Conservation (phyloP, 2,113 vertebrate species). For the Pycnonotus jocosus region DNA sequence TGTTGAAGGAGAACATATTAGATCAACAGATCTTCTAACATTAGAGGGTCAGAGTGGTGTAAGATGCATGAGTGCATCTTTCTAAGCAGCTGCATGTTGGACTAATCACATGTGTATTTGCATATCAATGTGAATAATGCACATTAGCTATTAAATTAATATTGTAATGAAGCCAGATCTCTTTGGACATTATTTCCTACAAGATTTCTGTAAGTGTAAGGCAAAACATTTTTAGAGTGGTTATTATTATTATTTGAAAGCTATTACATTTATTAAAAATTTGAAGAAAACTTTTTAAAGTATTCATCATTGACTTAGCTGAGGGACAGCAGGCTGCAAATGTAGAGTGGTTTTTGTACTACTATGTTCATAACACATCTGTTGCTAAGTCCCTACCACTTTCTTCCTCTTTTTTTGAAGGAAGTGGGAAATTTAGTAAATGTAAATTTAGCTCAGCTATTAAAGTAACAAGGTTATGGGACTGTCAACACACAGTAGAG, state of each 20-base stretch:
- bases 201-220: neutral
- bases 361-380: neutral
- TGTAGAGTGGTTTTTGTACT: neutral
- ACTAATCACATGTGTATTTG: neutral
- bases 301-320: neutral
- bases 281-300: neutral
- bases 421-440: neutral
- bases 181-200: neutral
- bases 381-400: neutral
- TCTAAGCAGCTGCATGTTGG: neutral
- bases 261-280: neutral
- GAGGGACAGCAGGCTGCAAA: neutral
- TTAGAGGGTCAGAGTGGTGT: neutral
- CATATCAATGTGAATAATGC: neutral
- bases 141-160: slow-evolving; percentile 11
- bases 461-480: neutral
- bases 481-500: neutral
- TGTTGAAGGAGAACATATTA: neutral
- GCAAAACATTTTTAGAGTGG: neutral
- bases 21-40: neutral
- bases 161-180: neutral
- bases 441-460: neutral
- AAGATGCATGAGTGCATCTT: neutral
- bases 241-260: neutral
- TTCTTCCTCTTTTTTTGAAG: neutral